Evolutionary conservation across 53 echinoderm and acorn worm species (phyloP).

Genomic region (Paracentrotus lividus): DNA sequence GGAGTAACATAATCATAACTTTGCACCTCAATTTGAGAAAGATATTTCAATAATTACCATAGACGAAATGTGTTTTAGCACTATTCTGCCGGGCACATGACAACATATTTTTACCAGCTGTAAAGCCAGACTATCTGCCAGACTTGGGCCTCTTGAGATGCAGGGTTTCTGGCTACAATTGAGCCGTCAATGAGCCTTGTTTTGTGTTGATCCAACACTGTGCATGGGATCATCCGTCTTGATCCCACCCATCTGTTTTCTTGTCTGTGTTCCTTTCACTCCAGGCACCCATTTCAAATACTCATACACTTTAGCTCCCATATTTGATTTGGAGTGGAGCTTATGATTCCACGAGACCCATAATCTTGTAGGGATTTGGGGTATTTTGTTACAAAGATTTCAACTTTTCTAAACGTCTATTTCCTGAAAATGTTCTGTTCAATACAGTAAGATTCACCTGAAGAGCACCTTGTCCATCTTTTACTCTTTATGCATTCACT

Average conservation of each 20-base stretch:
- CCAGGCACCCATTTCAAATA: no score
- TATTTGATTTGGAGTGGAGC: not conserved
- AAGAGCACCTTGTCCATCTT: not conserved
- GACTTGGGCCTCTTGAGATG: not conserved
- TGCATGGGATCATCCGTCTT: conserved; percentile 2
- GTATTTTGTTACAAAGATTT: not conserved
- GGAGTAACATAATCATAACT: no score
- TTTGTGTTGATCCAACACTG: conserved; percentile 1
- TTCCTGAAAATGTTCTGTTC: not conserved
- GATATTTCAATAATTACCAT: no score
- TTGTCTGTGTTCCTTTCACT: not conserved
- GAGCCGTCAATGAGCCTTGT: conserved; percentile 59
- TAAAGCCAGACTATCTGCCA: not conserved
- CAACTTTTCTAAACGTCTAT: not conserved
- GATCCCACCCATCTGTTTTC: conserved; percentile 37
- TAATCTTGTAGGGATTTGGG: not conserved
- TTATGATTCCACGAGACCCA: not conserved
- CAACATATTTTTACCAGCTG: not conserved
- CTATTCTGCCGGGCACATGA: no score
- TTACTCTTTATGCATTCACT: not conserved
- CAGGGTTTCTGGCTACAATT: not conserved
- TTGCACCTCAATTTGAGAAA: no score
- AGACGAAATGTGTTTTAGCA: not conserved
- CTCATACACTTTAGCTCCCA: not conserved
- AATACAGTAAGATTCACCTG: not conserved